phyloP scores from a whole-genome alignment of 2,888 invertebrate species.

The Perithous albicinctus region DNA sequence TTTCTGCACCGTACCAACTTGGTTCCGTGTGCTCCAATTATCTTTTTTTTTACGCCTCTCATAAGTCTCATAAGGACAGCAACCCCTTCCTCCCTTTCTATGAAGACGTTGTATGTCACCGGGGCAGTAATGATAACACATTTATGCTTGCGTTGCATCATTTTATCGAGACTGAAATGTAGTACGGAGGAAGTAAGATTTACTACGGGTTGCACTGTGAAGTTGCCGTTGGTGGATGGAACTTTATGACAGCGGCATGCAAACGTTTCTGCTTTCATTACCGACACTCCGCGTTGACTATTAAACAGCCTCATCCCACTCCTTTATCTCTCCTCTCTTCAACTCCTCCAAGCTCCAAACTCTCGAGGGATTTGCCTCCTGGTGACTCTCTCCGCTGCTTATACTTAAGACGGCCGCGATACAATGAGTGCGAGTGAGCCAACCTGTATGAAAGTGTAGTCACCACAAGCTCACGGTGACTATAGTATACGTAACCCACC shows the following conservation, averaged over 20 bases:
- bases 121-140: slow-evolving; percentile 1
- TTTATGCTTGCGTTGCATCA: slow-evolving; percentile 21
- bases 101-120: slow-evolving; percentile 17
- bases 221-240: slow-evolving; percentile 64
- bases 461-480: too few species aligned
- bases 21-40: slow-evolving; percentile 17
- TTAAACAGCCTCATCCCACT: slow-evolving; percentile 77
- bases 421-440: slow-evolving; percentile 33
- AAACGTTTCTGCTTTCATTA: slow-evolving; percentile 76
- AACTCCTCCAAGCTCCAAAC: slow-evolving; percentile 14
- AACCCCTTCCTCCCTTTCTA: not conserved
- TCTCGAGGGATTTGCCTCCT: slow-evolving; percentile 49
- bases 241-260: slow-evolving; percentile 73
- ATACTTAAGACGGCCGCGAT: slow-evolving; percentile 32
- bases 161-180: slow-evolving; percentile 1
- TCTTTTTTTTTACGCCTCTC: slow-evolving; percentile 20
- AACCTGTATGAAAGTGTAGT: slow-evolving; percentile 21
- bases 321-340: not conserved
- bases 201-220: slow-evolving; percentile 28
- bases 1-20: not conserved
- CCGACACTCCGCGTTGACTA: slow-evolving; percentile 73
- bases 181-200: slow-evolving; percentile 14
- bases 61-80: not conserved
- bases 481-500: slow-evolving; percentile 15
- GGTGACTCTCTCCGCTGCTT: slow-evolving; percentile 49